phyloP scores from a whole-genome alignment of 2,113 vertebrate genomes.

The Sinocyclocheilus rhinocerous region DNA sequence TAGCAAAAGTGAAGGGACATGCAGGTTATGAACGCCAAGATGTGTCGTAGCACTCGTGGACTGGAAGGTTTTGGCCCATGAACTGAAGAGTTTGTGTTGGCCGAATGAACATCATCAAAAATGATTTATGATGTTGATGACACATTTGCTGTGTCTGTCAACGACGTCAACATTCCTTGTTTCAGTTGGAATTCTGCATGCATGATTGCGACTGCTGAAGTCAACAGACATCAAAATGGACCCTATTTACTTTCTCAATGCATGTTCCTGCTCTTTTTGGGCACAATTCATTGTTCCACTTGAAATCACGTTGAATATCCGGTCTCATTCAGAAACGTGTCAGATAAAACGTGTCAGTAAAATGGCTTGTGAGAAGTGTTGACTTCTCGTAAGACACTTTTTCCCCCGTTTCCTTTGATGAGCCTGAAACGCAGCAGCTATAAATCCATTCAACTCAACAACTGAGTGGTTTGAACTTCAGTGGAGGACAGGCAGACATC shows the following conservation, averaged over 20 bases:
- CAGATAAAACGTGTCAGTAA: background rate
- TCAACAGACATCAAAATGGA: conserved; percentile 54
- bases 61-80: conserved; percentile 45
- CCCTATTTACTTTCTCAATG: conserved; percentile 42
- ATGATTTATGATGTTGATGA: conserved; percentile 70
- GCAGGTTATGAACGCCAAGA: background rate
- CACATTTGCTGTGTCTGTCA: conserved; percentile 62
- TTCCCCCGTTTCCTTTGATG: background rate
- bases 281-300: background rate
- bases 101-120: conserved; percentile 55
- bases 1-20: background rate
- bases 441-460: conserved; percentile 10
- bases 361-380: background rate
- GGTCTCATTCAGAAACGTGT: background rate
- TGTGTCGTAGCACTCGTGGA: conserved; percentile 33
- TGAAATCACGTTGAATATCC: background rate
- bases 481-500: background rate
- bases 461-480: conserved; percentile 30
- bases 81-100: conserved; percentile 52
- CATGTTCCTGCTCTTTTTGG: background rate
- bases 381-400: background rate
- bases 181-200: conserved; percentile 51
- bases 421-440: conserved; percentile 20
- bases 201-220: conserved; percentile 50
- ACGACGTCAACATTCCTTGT: conserved; percentile 56